Evolutionary conservation across 2,797 vertebrate genomes (phyloP).

Genomic region (Pseudochromis fuscus): DNA sequence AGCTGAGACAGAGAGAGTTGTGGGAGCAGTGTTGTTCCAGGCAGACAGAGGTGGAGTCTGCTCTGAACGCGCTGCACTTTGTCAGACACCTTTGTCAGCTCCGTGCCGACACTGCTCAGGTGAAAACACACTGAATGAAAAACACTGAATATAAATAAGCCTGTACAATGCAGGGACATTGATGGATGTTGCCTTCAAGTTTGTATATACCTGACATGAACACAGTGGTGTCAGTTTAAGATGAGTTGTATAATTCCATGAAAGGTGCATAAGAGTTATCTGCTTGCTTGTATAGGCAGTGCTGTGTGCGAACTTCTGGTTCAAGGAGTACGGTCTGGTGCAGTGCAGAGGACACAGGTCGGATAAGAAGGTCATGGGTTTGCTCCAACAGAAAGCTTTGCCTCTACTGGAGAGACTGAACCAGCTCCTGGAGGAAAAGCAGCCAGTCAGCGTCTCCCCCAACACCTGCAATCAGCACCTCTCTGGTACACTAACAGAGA

Average conservation of each 20-base stretch:
- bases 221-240: neutral
- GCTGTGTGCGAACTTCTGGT: conserved; percentile 82
- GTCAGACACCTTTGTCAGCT: conserved; percentile 81
- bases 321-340: conserved; percentile 83
- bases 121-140: conserved; percentile 58
- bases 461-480: conserved; percentile 65
- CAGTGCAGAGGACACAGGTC: conserved; percentile 48
- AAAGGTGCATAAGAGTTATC: neutral
- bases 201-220: conserved; percentile 8
- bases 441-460: conserved; percentile 47
- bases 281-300: conserved; percentile 79
- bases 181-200: neutral
- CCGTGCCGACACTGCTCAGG: conserved; percentile 85
- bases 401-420: conserved; percentile 85
- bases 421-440: conserved; percentile 80
- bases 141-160: conserved; percentile 4
- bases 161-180: neutral
- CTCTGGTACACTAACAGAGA: conserved; percentile 58
- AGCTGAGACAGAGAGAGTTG: conserved; percentile 79
- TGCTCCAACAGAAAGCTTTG: conserved; percentile 82
- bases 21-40: conserved; percentile 80
- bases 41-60: conserved; percentile 81
- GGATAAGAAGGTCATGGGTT: conserved; percentile 38
- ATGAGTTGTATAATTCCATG: neutral
- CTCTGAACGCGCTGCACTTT: conserved; percentile 81